A percentile compares a stretch with the other conserved stretches of the same genome.
Conservation (phyloP, 2,797 vertebrate species). For the Momotus momota region DNA sequence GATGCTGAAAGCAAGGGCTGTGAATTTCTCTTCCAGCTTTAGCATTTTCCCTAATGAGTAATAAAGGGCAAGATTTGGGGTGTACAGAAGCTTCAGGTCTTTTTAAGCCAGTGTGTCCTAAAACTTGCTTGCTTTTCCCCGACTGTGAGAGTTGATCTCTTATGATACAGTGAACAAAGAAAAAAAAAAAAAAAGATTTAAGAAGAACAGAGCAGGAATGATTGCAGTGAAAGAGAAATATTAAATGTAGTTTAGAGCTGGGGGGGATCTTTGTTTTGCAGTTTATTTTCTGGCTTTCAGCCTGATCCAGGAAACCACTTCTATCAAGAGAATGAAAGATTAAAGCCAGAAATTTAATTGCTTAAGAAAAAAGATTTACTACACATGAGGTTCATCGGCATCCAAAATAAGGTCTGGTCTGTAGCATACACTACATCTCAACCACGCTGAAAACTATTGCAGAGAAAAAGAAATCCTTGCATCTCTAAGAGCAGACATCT, state of each 20-base stretch:
- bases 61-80: not conserved
- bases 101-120: not conserved
- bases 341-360: conserved; percentile 55
- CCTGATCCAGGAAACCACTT: conserved; percentile 64
- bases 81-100: not conserved
- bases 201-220: not conserved
- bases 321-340: conserved; percentile 54
- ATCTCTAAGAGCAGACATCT: conserved; percentile 37
- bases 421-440: not conserved
- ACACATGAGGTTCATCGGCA: conserved; percentile 5
- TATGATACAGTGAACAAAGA: not conserved
- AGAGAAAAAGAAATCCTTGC: conserved; percentile 23
- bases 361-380: conserved; percentile 57
- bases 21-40: not conserved
- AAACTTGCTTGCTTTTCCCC: not conserved
- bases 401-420: conserved; percentile 52
- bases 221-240: conserved; percentile 30
- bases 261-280: conserved; percentile 55
- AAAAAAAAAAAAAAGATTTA: not conserved
- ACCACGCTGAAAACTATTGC: not conserved
- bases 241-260: conserved; percentile 41
- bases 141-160: not conserved
- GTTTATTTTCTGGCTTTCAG: conserved; percentile 58
- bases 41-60: not conserved
- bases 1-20: not conserved